Base-by-base conservation (phyloP, 2,888 invertebrate genomes). In the Himalopsyche japonica region DNA sequence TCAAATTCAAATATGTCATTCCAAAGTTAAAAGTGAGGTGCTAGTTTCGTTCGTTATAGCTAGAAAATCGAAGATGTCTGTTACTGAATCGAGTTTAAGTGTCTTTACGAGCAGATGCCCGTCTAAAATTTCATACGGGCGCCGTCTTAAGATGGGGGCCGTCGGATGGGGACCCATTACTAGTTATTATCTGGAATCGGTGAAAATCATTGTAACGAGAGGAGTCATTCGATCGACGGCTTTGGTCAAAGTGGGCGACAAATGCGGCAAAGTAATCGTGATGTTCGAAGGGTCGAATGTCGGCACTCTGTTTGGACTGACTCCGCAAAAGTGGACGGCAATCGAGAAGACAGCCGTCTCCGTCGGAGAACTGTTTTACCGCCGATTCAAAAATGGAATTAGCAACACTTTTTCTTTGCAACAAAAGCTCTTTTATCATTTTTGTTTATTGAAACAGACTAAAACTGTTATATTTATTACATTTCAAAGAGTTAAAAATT, bases 351-450 rank as follows among this genome's bases (percentile, higher is more conserved):
- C 92, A 82, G 91, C 91, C 87, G 87, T 86, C 76, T 85, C 87
- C 83, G 88, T 88, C 37, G 89, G 90, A n/a, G 91, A 92, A 87
- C 86, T 92, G 12, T 92, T 91, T 88, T 92, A 91, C 86, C 90
- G 92, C 88, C 89, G 90, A 87, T 92, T 92, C 87, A 91, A 91
- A 88, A 88, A 90, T 87, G 92, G 92, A 5, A 84, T 92, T 3
- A 89, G 89, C 81, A 89, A 88, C 84, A 89, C 87, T 80, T 91
- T 90, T 87, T 88, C 87, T 47, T 88, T 87, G 86, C 91, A 92
- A 88, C 91, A 92, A 88, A 91, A 90, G 87, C 84, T 92, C 49
- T 92, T 92, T 88, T 92, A 92, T 88, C 89, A 91, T 87, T 92
- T 92, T 88, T 92, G 92, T 88, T 87, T 89, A 57, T 89, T 88